Conservation (phyloP, 2,113 vertebrate genomes). For the Leucopternis melanops region DNA sequence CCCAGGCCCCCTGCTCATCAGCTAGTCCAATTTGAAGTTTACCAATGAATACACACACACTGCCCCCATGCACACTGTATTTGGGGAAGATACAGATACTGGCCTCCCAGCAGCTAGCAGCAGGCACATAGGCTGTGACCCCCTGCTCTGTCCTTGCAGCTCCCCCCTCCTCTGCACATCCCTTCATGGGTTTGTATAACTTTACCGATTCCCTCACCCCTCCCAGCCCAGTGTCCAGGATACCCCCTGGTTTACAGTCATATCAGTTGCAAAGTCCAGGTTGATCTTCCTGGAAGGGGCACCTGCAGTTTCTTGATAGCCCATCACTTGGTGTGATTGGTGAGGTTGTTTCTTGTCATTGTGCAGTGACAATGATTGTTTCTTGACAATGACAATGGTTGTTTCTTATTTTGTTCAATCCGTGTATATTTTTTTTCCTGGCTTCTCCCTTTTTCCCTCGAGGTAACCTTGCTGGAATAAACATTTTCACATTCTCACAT, state of each 20-base stretch:
- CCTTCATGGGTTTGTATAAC: background rate
- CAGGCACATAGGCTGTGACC: background rate
- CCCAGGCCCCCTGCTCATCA: background rate
- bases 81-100: background rate
- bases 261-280: background rate
- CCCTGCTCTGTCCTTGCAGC: background rate
- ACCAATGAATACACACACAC: background rate
- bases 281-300: background rate
- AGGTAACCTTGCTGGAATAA: background rate
- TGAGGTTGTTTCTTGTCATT: background rate
- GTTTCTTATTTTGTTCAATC: background rate
- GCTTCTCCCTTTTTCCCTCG: background rate
- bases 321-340: background rate
- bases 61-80: accelerated
- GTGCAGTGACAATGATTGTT: too few relatives aligned
- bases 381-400: background rate
- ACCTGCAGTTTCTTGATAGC: background rate
- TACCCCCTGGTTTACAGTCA: background rate
- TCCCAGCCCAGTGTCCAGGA: background rate
- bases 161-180: background rate
- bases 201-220: background rate
- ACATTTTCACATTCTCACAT: background rate
- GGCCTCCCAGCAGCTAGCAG: accelerated
- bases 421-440: background rate
- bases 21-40: background rate